Conservation (phyloP, 35 echinoderm and acorn worm species). For the Lytechinus pictus region DNA sequence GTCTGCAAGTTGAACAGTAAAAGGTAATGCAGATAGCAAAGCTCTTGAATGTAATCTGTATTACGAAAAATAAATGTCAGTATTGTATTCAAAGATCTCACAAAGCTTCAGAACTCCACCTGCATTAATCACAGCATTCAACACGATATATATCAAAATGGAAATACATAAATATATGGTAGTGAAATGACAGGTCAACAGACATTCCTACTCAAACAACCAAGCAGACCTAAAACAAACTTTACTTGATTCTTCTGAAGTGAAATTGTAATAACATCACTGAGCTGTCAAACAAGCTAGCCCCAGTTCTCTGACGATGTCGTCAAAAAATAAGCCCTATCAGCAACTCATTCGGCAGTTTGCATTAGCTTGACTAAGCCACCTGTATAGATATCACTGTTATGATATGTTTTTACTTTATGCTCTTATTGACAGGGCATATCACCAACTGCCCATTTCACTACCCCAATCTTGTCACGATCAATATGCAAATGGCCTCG, state of each 20-base stretch:
- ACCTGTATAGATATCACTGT: background rate
- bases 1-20: too few species aligned
- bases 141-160: background rate
- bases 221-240: constrained; percentile 2
- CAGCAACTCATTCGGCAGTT: background rate
- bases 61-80: too few species aligned
- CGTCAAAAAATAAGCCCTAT: background rate
- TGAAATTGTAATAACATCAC: background rate
- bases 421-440: background rate
- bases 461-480: constrained; percentile 9
- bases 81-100: background rate
- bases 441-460: constrained; percentile 4
- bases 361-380: background rate
- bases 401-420: constrained; percentile 1
- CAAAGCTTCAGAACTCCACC: background rate
- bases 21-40: background rate
- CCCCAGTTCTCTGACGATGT: background rate
- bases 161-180: background rate
- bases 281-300: background rate
- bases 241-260: background rate
- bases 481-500: constrained; percentile 45
- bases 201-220: background rate
- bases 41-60: background rate
- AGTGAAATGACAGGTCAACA: background rate
- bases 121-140: background rate